These are phyloP conservation scores for Abramis brama DNA, from an alignment of 2,113 vertebrate genomes.

Conservation along the genomic window DNA sequence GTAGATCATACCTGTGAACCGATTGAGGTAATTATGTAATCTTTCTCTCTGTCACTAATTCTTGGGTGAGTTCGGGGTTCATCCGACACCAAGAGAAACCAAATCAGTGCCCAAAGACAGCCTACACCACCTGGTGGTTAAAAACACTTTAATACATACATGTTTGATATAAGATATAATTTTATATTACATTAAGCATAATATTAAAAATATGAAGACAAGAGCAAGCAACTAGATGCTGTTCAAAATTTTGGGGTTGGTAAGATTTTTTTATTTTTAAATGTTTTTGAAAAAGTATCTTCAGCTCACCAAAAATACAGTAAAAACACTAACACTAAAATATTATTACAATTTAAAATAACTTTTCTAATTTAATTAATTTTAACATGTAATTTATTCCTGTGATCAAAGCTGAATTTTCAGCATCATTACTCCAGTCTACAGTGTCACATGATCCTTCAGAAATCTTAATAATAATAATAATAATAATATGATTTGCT, in stretches of 20 bases:
- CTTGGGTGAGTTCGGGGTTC: slow-evolving; percentile 78
- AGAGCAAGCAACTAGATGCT: not conserved
- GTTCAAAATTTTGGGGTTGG: not conserved
- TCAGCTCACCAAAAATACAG: not conserved
- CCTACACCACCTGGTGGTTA: slow-evolving; percentile 73
- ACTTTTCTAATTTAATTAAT: not conserved
- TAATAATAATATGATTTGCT: not conserved
- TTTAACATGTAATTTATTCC: not conserved
- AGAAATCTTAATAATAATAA: not conserved
- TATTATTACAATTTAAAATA: not conserved
- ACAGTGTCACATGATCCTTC: not conserved
- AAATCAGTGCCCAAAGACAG: slow-evolving; percentile 77
- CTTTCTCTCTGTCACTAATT: slow-evolving; percentile 78
- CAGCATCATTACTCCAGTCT: not conserved
- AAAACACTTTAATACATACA: slow-evolving; percentile 6
- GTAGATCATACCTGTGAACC: slow-evolving; percentile 72
- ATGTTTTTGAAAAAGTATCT: not conserved
- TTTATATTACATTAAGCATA: not conserved
- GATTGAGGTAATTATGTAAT: slow-evolving; percentile 76
- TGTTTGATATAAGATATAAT: not conserved
- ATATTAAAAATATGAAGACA: not conserved
- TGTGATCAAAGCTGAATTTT: not conserved
- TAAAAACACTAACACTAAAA: not conserved
- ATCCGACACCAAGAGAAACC: slow-evolving; percentile 79
- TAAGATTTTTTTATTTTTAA: not conserved